Percentiles rank a stretch among this genome's conserved stretches.
phyloP scores from a whole-genome alignment of 35 echinoderm and acorn worm species.

The Eucidaris tribuloides region DNA sequence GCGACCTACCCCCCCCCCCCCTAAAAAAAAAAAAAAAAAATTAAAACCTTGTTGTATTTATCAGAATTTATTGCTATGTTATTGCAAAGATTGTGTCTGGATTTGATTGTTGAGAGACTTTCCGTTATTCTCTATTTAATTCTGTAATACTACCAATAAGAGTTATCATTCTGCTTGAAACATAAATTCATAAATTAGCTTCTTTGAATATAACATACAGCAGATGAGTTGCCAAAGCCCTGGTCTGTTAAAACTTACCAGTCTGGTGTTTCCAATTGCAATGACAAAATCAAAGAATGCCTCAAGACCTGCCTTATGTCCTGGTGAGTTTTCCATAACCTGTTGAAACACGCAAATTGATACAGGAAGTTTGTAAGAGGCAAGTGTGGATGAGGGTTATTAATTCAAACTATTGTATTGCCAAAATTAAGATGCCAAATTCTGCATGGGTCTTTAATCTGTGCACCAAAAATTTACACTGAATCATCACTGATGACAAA shows the following conservation, averaged over 20 bases:
- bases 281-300: constrained; percentile 99
- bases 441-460: neutral
- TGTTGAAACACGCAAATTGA: constrained; percentile 24
- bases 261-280: constrained; percentile 95
- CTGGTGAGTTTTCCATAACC: constrained; percentile 99
- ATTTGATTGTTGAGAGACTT: too few relatives aligned
- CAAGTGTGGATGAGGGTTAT: neutral
- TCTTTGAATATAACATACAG: too few relatives aligned
- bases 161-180: too few relatives aligned
- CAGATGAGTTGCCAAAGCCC: too few relatives aligned
- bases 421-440: neutral
- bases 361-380: neutral
- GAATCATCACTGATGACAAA: neutral
- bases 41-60: too few relatives aligned
- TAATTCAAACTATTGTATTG: neutral
- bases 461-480: neutral
- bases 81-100: too few relatives aligned
- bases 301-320: constrained; percentile 96
- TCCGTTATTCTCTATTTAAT: too few relatives aligned
- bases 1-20: too few relatives aligned
- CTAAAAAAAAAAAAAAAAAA: too few relatives aligned
- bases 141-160: too few relatives aligned
- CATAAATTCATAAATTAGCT: too few relatives aligned
- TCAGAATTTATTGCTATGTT: too few relatives aligned
- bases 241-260: constrained; percentile 78